Evolutionary conservation across 2,888 invertebrate genomes (phyloP), one percentile per base, ranked within the genome.

Genomic region (Lypha dubia): DNA sequence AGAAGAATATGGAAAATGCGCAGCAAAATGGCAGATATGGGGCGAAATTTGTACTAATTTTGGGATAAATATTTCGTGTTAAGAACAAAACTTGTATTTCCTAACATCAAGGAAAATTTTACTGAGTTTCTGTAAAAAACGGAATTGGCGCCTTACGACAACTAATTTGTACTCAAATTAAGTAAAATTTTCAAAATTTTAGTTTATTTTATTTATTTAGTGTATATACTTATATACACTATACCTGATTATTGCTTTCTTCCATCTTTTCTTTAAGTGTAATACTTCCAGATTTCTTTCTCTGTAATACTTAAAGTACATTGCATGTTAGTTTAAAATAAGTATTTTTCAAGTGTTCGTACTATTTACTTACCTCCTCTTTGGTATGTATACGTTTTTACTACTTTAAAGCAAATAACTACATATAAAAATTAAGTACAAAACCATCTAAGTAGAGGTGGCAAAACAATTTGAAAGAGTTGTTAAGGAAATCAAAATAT

Each of bases 401-500:
- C 13, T 35, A 24, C 63, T 68, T 53, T 56, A 58, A 56, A 74
- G 67, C 11, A 80, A 73, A 65, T 73, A 76, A 41, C 53, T 65
- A 49, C 58, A 76, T 56, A 15, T 38, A 49, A 22, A 38, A 63
- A 75, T n/a, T n/a, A 56, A 24, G 32, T 0, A 11, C 15, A 28
- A 71, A 44, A 56, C 68, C 41, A 28, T 28, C 13, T 44, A 53
- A 68, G n/a, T n/a, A n/a, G 24, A 68, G 41, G 63, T 65, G 56
- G 75, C 38, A 67, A 49, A 22, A 49, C 17, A 60, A 67, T 56
- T 67, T 38, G 51, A 67, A 67, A 74, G 22, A 67, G 58, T 67
- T 73, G 46, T 73, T 35, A 44, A 56, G 68, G 41, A 81, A 81
- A 80, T 68, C 60, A 68, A 80, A 38, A 74, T 60, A 74, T 60